Conservation (phyloP, 2,888 invertebrate genomes). For the Alcis repandata region DNA sequence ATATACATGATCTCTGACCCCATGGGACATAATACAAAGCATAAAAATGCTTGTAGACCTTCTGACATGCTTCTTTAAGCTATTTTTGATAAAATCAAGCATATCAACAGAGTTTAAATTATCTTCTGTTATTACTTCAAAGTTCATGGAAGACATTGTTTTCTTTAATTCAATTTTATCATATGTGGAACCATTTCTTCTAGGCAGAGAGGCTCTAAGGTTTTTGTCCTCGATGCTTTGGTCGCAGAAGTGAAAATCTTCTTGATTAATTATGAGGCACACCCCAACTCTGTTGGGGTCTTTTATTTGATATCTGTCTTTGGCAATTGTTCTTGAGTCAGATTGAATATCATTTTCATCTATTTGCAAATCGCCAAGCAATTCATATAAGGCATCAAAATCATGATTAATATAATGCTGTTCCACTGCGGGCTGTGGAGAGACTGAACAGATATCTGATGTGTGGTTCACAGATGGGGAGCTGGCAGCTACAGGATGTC, state of each 20-base stretch:
- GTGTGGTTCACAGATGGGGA: conserved; percentile 34
- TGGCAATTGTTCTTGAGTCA: conserved; percentile 58
- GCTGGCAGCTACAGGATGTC: conserved; percentile 41
- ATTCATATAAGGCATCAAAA: conserved; percentile 60
- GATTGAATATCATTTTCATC: conserved; percentile 61
- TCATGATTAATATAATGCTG: conserved; percentile 47
- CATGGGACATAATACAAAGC: conserved; percentile 79
- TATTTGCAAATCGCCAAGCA: conserved; percentile 57
- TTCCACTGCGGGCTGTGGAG: conserved; percentile 22
- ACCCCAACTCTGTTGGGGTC: conserved; percentile 70
- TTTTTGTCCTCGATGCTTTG: conserved; percentile 62
- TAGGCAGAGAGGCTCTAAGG: conserved; percentile 53
- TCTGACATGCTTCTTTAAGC: conserved; percentile 61
- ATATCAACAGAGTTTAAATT: conserved; percentile 69
- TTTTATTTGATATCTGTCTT: conserved; percentile 68
- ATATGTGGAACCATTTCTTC: conserved; percentile 67
- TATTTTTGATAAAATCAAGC: conserved; percentile 65
- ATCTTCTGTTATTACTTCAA: conserved; percentile 65
- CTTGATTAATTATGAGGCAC: conserved; percentile 79
- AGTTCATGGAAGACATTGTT: conserved; percentile 73
- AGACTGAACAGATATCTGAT: conserved; percentile 21
- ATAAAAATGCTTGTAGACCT: conserved; percentile 75
- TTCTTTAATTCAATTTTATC: conserved; percentile 65
- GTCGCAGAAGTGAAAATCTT: conserved; percentile 73
- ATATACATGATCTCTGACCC: conserved; percentile 75